Base-by-base conservation (phyloP, 1,140 invertebrate genomes). In the Papilio aristodemus region DNA sequence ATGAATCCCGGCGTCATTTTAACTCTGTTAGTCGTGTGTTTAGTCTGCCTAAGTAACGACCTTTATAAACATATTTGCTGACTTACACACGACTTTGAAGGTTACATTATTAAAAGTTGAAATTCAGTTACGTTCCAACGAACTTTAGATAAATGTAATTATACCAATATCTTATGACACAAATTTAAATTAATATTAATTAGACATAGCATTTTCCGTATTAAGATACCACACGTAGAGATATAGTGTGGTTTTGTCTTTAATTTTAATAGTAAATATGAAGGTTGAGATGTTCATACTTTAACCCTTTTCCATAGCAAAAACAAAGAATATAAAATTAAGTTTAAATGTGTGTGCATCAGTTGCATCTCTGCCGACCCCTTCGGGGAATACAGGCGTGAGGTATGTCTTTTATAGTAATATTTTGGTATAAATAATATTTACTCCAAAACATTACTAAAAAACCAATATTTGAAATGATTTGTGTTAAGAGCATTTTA, bases 31-130 rank as follows among this genome's bases (percentile, higher is more conserved):
- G 27, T 32, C 2, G 2, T 19, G 17, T 50, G 17, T 50, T 50
- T 50, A 50, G 17, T 5, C 43, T 14, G 43, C 19, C 19, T 50
- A 25, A 22, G 46, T 50, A 50, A 50, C 41, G 14, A 46, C 17
- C 46, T 50, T 50, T 22, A 22, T 25, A 19, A 50, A 50, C 46
- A 50, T 50, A 17, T 50, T 50, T 50, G 19, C 46, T 50, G 46
- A 50, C 19, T 50, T 22, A 17, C 19, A 50, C 46, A 50, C 19
- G 19, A 50, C 46, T 22, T 50, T 8, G 9, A 22, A 50, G 22
- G 11, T 32, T 32, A 32, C 1, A 50, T 50, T 11, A 50, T 50
- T 50, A 50, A 22, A 50, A 50, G 8, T 50, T 50, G 17, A 22
- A 22, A 50, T 50, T 22, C 46, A 10, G 7, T 50, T 50, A 11